Conservation (phyloP, 2,797 vertebrate genomes). For the Platyrinchus mystaceus region DNA sequence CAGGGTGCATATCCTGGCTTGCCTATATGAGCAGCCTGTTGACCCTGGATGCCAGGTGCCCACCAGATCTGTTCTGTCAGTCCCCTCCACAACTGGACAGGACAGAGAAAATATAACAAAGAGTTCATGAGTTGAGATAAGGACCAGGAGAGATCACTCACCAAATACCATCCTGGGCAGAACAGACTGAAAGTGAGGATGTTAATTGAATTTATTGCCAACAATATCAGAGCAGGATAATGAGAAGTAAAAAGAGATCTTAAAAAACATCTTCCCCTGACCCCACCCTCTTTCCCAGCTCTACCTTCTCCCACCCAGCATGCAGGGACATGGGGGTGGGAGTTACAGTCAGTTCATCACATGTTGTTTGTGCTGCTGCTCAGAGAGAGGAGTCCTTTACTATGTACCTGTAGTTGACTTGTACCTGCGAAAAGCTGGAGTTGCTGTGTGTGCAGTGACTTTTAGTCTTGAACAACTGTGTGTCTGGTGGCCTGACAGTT, state of each 20-base stretch:
- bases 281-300: background rate
- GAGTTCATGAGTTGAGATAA: background rate
- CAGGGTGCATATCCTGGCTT: background rate
- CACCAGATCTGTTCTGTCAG: background rate
- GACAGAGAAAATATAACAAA: background rate
- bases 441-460: background rate
- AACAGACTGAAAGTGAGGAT: background rate
- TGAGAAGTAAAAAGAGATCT: background rate
- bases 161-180: accelerated
- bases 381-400: background rate
- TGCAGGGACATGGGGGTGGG: background rate
- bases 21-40: accelerated
- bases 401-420: background rate
- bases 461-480: background rate
- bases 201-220: background rate
- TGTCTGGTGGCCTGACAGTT: background rate
- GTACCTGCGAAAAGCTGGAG: background rate
- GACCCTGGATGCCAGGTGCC: background rate
- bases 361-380: accelerated
- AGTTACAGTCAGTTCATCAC: background rate
- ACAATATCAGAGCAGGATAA: background rate
- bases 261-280: accelerated
- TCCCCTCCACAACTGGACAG: background rate
- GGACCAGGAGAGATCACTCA: background rate
- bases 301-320: accelerated